phyloP scores from a whole-genome alignment of 2,113 vertebrate species.

The Nothocercus julius region DNA sequence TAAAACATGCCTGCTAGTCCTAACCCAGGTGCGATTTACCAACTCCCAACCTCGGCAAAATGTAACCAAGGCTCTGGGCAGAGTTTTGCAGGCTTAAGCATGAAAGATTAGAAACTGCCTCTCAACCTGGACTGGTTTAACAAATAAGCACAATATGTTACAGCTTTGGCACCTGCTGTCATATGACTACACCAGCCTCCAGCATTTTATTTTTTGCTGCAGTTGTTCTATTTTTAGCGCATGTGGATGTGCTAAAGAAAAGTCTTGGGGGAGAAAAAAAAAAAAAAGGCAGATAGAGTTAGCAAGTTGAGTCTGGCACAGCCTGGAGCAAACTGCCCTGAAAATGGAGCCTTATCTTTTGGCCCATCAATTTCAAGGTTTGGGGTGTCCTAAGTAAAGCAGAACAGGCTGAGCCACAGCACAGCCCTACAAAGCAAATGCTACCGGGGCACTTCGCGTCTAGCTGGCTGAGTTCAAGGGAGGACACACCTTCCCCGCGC shows the following conservation, averaged over 20 bases:
- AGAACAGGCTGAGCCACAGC: neutral
- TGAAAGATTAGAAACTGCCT: neutral
- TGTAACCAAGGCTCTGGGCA: neutral
- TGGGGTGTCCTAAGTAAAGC: neutral
- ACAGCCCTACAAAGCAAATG: neutral
- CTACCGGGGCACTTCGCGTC: neutral
- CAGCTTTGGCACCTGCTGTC: neutral
- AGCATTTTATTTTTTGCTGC: neutral
- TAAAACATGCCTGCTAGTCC: neutral
- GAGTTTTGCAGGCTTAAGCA: neutral
- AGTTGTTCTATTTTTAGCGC: neutral
- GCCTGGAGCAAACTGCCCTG: neutral
- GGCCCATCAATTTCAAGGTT: neutral
- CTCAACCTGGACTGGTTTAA: neutral
- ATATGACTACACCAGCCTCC: neutral
- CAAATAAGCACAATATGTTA: neutral
- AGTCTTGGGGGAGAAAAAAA: fast-evolving
- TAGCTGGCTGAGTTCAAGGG: neutral
- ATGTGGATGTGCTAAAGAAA: neutral
- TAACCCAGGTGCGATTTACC: neutral
- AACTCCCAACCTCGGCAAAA: neutral
- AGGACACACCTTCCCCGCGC: neutral
- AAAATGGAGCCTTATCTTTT: neutral
- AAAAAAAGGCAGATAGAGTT: neutral
- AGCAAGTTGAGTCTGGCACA: neutral